A percentile compares a stretch with the other conserved stretches of the same genome.
Conservation (phyloP, 2,888 invertebrate species). For the Acanthosoma haemorrhoidale region DNA sequence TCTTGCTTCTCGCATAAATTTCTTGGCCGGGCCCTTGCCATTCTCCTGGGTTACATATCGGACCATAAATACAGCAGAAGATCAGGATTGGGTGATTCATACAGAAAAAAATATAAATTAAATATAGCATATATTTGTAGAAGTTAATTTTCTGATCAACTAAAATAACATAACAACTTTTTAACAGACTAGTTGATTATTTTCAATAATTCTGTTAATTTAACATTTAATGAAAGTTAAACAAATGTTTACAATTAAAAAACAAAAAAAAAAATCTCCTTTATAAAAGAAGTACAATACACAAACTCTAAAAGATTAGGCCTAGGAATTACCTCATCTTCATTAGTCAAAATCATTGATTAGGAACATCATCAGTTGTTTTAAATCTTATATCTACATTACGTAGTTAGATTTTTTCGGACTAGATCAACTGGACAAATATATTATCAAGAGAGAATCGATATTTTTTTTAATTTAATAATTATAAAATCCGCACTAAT, state of each 20-base stretch:
- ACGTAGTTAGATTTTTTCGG: not conserved
- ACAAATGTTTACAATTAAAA: not conserved
- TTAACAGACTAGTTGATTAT: slow-evolving; percentile 13
- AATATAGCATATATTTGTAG: slow-evolving; percentile 8
- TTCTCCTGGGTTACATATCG: too few relatives aligned
- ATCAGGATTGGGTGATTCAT: too few relatives aligned
- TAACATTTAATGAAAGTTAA: not conserved
- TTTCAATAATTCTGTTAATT: not conserved
- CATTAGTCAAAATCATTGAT: not conserved
- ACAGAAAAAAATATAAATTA: not conserved
- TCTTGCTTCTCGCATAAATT: too few relatives aligned
- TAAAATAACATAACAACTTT: not conserved
- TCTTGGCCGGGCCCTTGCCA: too few relatives aligned
- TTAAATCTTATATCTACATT: not conserved
- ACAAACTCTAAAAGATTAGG: not conserved
- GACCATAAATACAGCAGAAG: too few relatives aligned
- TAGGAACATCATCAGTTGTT: not conserved
- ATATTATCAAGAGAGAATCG: not conserved
- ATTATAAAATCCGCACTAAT: too few relatives aligned
- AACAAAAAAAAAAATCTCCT: not conserved
- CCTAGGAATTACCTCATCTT: not conserved
- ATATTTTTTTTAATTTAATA: not conserved
- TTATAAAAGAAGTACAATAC: not conserved
- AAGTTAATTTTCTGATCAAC: slow-evolving; percentile 17
- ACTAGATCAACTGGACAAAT: not conserved